Evolutionary conservation across 1,140 invertebrate species (phyloP).

Genomic region (Leguminivora glycinivorella): DNA sequence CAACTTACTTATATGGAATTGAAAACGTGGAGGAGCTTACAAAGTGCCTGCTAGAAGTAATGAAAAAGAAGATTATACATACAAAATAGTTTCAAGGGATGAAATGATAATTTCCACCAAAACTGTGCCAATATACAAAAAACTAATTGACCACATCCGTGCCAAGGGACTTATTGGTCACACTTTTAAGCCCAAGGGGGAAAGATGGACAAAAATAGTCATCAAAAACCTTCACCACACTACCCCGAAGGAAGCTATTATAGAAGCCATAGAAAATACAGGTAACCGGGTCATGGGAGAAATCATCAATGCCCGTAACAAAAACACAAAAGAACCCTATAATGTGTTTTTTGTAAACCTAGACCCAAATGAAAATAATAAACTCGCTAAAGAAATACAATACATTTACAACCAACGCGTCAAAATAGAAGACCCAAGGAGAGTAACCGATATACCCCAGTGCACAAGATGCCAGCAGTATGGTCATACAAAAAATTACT

Average conservation of each 20-base stretch:
- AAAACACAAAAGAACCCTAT: not conserved
- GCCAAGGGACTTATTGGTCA: not conserved
- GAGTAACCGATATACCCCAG: not conserved
- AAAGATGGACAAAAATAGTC: too few species aligned
- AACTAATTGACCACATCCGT: not conserved
- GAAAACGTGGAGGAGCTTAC: too few species aligned
- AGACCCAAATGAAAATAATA: not conserved
- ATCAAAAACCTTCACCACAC: not conserved
- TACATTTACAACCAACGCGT: not conserved
- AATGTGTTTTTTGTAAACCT: not conserved
- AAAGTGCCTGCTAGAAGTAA: too few species aligned
- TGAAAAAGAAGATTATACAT: too few species aligned
- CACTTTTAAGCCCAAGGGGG: too few species aligned
- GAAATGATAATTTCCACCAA: not conserved
- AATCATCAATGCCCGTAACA: not conserved
- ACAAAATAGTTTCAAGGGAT: not conserved
- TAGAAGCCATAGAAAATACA: not conserved
- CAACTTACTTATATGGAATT: too few species aligned
- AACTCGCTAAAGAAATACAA: not conserved
- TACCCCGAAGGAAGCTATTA: not conserved
- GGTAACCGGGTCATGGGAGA: not conserved
- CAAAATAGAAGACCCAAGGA: not conserved
- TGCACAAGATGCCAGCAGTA: conserved; percentile 41
- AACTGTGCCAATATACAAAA: not conserved
- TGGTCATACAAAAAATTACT: conserved; percentile 42